phyloP scores from a whole-genome alignment of 1,140 invertebrate genomes.

The Epicauta chinensis region DNA sequence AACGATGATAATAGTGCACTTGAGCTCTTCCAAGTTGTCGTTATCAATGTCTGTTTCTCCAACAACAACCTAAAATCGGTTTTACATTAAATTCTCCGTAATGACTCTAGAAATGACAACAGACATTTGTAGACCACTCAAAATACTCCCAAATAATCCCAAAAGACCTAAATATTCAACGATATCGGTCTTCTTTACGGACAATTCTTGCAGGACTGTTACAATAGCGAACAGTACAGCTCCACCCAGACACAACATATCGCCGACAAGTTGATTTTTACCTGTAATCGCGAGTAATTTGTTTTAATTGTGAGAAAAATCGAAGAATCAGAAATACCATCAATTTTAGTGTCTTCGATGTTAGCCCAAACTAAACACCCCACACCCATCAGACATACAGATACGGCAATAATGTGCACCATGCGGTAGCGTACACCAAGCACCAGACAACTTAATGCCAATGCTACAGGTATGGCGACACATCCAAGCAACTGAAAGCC shows the following conservation, averaged over 20 bases:
- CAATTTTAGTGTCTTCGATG: conserved; percentile 61
- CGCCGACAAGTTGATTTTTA: conserved; percentile 72
- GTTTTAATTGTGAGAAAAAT: background rate
- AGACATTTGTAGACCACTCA: conserved; percentile 75
- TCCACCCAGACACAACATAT: conserved; percentile 76
- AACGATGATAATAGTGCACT: conserved; percentile 52
- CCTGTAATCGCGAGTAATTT: conserved; percentile 58
- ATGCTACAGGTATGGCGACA: conserved; percentile 76
- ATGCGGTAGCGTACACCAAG: conserved; percentile 63
- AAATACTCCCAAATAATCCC: conserved; percentile 73
- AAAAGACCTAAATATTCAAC: conserved; percentile 82
- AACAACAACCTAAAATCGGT: conserved; percentile 42
- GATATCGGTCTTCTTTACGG: conserved; percentile 71
- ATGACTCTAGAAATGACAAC: too few species aligned
- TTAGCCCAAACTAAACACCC: conserved; percentile 80
- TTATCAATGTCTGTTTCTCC: conserved; percentile 46
- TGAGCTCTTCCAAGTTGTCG: conserved; percentile 50
- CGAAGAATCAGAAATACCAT: conserved; percentile 42
- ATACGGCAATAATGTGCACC: conserved; percentile 75
- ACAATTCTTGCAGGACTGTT: conserved; percentile 77
- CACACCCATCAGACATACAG: conserved; percentile 73
- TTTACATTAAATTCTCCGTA: too few species aligned
- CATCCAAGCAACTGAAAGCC: conserved; percentile 76
- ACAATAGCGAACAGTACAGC: conserved; percentile 75
- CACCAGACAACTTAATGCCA: conserved; percentile 65